A percentile compares a stretch with the other conserved stretches of the same genome.
phyloP scores from a whole-genome alignment of 2,888 invertebrate genomes.

The Tetheella fluctuosa region DNA sequence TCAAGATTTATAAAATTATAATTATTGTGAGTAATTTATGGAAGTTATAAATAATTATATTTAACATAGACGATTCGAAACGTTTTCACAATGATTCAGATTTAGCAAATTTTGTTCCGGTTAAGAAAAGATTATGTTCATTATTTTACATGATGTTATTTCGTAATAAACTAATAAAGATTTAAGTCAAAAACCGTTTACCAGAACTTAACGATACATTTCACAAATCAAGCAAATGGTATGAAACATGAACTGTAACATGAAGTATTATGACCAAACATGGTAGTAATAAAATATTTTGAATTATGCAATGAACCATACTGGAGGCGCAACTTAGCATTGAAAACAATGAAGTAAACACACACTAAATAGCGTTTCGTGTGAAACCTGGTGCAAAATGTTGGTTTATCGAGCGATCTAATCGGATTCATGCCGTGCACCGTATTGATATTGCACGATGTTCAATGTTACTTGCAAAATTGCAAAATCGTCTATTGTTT shows the following conservation, averaged over 20 bases:
- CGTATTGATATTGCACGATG: constrained; percentile 62
- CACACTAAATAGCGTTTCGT: constrained; percentile 49
- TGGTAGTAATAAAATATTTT: constrained; percentile 19
- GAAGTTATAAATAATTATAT: too few species aligned
- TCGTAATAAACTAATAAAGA: too few species aligned
- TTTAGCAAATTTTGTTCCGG: too few species aligned
- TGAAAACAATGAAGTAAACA: constrained; percentile 58
- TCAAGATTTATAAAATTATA: too few species aligned
- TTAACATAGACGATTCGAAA: too few species aligned
- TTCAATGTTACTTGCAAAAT: constrained; percentile 53
- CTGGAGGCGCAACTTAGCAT: constrained; percentile 47
- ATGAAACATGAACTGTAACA: constrained; percentile 5
- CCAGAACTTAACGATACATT: too few species aligned
- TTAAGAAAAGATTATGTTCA: too few species aligned
- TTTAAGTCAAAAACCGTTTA: too few species aligned
- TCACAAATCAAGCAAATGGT: not conserved
- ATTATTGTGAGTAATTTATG: too few species aligned
- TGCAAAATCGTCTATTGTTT: constrained; percentile 59
- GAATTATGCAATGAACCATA: constrained; percentile 55
- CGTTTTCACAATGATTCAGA: too few species aligned
- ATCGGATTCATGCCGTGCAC: constrained; percentile 56
- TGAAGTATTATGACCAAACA: not conserved
- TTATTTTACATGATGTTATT: too few species aligned
- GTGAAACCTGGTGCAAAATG: constrained; percentile 51
- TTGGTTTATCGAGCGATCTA: constrained; percentile 63